A percentile compares a stretch with the other conserved stretches of the same genome.
Evolutionary conservation across 2,888 invertebrate genomes (phyloP).

Genomic region (Athripsodes cinereus): DNA sequence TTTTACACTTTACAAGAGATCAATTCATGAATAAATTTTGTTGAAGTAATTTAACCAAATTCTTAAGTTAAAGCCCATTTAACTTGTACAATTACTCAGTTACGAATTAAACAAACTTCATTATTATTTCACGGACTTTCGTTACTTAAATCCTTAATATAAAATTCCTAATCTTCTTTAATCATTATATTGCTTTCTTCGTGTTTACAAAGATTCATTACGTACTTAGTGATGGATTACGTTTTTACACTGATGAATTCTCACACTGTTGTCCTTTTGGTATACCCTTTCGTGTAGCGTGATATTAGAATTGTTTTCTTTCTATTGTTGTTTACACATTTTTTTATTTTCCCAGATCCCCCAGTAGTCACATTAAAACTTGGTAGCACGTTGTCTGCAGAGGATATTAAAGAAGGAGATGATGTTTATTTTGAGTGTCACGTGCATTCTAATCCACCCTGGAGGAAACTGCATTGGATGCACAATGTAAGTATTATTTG

Average conservation of each 20-base stretch:
- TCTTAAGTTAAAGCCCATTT: neutral
- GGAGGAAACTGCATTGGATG: slow-evolving; percentile 79
- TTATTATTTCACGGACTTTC: neutral
- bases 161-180: neutral
- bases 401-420: slow-evolving; percentile 88
- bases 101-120: neutral
- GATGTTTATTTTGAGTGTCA: slow-evolving; percentile 92
- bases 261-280: no score
- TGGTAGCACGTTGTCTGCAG: slow-evolving; percentile 77
- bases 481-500: slow-evolving; percentile 67
- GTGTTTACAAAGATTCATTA: no score
- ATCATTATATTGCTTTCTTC: neutral
- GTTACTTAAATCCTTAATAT: neutral
- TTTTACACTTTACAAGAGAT: neutral
- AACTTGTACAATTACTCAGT: neutral
- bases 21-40: neutral
- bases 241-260: no score
- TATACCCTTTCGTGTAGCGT: no score
- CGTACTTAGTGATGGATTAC: no score
- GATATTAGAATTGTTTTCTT: no score
- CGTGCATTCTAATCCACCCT: slow-evolving; percentile 81
- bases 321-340: no score
- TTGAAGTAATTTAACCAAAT: neutral
- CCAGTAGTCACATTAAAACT: slow-evolving; percentile 76
- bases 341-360: slow-evolving; percentile 55